phyloP scores from a whole-genome alignment of 2,797 vertebrate genomes.

The Phalloptychus januarius region DNA sequence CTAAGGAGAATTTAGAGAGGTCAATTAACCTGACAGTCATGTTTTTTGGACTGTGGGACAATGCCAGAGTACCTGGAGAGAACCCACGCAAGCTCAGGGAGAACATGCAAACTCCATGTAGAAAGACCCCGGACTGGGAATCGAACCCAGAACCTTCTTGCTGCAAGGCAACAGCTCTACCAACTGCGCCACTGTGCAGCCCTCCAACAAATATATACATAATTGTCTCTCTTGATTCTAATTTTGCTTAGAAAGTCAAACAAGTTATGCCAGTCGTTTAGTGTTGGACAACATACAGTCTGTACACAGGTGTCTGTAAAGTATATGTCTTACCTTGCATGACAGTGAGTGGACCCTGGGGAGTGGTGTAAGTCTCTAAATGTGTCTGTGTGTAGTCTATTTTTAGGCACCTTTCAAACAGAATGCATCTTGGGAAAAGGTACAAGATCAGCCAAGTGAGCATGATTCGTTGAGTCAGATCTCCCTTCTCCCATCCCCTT shows the following conservation, averaged over 20 bases:
- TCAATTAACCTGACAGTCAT: too few species aligned
- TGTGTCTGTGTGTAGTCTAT: conserved; percentile 55
- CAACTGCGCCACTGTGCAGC: too few species aligned
- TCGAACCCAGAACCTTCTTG: too few species aligned
- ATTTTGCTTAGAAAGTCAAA: conserved; percentile 31
- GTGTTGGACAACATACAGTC: conserved; percentile 52
- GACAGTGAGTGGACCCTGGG: conserved; percentile 66
- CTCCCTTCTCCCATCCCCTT: conserved; percentile 16
- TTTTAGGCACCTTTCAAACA: conserved; percentile 69
- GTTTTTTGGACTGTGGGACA: too few species aligned
- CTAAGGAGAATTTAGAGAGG: too few species aligned
- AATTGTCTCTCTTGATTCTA: not conserved
- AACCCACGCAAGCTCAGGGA: too few species aligned
- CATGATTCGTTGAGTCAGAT: conserved; percentile 59
- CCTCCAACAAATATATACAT: not conserved
- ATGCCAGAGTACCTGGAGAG: too few species aligned
- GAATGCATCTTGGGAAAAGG: conserved; percentile 71
- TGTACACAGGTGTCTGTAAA: conserved; percentile 47
- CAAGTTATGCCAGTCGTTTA: conserved; percentile 52
- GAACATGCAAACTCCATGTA: too few species aligned
- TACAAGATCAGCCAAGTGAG: conserved; percentile 66
- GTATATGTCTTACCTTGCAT: conserved; percentile 59
- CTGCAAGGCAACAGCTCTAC: too few species aligned
- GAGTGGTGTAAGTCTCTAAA: conserved; percentile 40
- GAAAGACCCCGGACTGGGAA: too few species aligned